Conservation (phyloP, 2,797 vertebrate species). For the Melanotaenia maccullochi region DNA sequence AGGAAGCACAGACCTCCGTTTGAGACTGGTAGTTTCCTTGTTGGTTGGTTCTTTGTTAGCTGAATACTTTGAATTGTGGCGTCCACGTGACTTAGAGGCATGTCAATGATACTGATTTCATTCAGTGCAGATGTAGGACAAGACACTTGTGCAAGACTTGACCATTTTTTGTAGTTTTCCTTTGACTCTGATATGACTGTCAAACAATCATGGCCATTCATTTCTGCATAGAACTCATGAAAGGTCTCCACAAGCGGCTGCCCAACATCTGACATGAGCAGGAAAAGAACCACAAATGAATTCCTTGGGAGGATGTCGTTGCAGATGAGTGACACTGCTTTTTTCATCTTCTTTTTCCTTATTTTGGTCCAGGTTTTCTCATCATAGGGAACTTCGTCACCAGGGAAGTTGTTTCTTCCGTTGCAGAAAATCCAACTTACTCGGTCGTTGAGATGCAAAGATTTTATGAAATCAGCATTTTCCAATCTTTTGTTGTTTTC, state of each 20-base stretch:
- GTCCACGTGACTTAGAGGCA: constrained; percentile 78
- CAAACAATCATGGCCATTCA: constrained; percentile 75
- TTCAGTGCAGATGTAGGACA: constrained; percentile 61
- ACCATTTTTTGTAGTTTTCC: constrained; percentile 75
- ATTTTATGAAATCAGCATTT: constrained; percentile 45
- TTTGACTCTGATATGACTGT: constrained; percentile 76
- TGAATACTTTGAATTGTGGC: constrained; percentile 73
- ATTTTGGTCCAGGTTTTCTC: constrained; percentile 77
- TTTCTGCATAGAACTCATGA: constrained; percentile 80
- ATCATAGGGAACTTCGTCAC: constrained; percentile 71
- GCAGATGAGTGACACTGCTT: constrained; percentile 74
- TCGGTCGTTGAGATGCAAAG: constrained; percentile 68
- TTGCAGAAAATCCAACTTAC: constrained; percentile 85
- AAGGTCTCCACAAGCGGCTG: constrained; percentile 76
- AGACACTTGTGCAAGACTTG: constrained; percentile 71
- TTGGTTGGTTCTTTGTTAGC: constrained; percentile 29
- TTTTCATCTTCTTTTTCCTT: constrained; percentile 75
- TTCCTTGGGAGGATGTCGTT: constrained; percentile 66
- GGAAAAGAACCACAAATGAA: constrained; percentile 78
- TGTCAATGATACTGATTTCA: constrained; percentile 73
- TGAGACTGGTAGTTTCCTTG: constrained; percentile 65
- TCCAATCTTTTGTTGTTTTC: constrained; percentile 44
- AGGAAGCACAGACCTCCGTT: constrained; percentile 62
- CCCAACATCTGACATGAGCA: constrained; percentile 75
- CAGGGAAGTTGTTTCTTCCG: constrained; percentile 64